Base-by-base conservation (phyloP, 2,888 invertebrate genomes). In the Laspeyria flexula region DNA sequence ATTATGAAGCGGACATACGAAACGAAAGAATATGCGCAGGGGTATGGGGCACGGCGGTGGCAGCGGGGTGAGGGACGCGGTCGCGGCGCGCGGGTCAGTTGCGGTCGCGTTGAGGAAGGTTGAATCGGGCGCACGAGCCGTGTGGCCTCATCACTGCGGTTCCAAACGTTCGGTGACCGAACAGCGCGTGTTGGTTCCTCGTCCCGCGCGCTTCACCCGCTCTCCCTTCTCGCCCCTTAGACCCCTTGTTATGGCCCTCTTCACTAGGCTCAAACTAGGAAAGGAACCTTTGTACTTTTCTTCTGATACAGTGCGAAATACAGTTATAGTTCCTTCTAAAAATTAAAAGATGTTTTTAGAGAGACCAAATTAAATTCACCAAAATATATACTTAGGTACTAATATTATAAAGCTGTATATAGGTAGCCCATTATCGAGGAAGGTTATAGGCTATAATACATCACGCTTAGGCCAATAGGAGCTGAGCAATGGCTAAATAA, bases 101-200 rank as follows among this genome's bases (percentile, higher is more conserved):
- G 90, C 91, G 90, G 92, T 91, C 90, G 90, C 88, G 78, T 92
- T 92, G 92, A 91, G 92, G 90, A 91, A 92, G 92, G 92, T 91
- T 91, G 90, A 90, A 89, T 88, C 88, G 90, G 88, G 85, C 88
- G 87, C 91, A 90, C 89, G 89, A 88, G 90, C 87, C 84, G 80
- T 53, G 66, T 63, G 83, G 92, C 90, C 87, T 87, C 87, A 73
- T 30, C 51, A 86, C 85, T 69, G 73, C 72, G 90, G 88, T 89
- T 90, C 72, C 89, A 79, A 82, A 80, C 91, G 91, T 90, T 90
- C 91, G 88, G 81, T 86, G 90, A 90, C 89, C 90, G 88, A 81
- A 81, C 81, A 79, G 90, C 94, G 93, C 94, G 94, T 94, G 93
- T 92, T 86, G 85, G 76, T 79, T 70, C 80, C 78, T 80, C 73